Evolutionary conservation across 2,888 invertebrate species (phyloP), one percentile per base, ranked within the genome.

Genomic region (Apotomis turbidana): DNA sequence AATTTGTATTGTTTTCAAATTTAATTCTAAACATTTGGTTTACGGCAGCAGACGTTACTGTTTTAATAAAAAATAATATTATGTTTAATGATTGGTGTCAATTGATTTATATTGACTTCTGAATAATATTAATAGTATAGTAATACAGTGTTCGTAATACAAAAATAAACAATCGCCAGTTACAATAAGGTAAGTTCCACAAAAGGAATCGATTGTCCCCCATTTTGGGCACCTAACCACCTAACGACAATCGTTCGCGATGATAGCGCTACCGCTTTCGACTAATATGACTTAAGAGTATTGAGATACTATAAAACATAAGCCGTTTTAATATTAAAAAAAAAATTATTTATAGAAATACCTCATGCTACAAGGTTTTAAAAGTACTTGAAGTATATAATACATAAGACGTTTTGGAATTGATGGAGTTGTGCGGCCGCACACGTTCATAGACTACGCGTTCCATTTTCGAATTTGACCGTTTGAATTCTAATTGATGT

Each of bases 191-290:
- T 27, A 75, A 71, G 72, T 68, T 76, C 81, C 82, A 63, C 83
- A 85, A 77, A 87, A 83, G 86, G 86, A 77, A 76, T 80, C 88
- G 81, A 90, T 90, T 87, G 90, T 87, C 80, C 77, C 75, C 84
- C 85, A 78, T 84, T 87, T 91, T 89, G 84, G 91, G 90, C 76
- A 76, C 79, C 88, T 87, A 90, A 86, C 85, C 76, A 76, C 79
- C 88, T 87, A 90, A 86, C 85, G 84, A 83, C 85, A 83, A 85
- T 87, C 79, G 83, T 76, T 77, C 76, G 86, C 87, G 83, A 87
- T 77, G 59, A 52, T 52, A 54, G 54, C 15, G 46, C 55, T 57
- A 66, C 67, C 67, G 67, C 51, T 10, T 64, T 54, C 6, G 12
- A 38, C 44, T 12, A 55, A 12, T 27, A 55, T 5, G 54, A 12